Evolutionary conservation across 2,888 invertebrate species (phyloP).

Genomic region (Nomada ruficornis): DNA sequence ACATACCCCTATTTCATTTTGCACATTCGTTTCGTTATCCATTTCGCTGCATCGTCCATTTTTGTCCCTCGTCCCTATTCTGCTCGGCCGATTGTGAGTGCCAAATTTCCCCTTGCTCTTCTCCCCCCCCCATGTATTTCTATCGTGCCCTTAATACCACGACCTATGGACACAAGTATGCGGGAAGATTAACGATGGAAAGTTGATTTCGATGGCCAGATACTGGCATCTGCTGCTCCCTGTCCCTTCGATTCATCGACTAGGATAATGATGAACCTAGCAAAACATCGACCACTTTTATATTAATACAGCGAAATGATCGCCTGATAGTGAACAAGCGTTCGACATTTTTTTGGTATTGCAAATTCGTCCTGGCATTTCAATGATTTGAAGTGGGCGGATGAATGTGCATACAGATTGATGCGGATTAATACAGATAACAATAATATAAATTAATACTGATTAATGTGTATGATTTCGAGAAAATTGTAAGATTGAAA

Average conservation of each 20-base stretch:
- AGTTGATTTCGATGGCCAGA: slow-evolving; percentile 29
- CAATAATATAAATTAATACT: too few relatives aligned
- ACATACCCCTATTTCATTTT: not conserved
- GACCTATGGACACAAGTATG: slow-evolving; percentile 7
- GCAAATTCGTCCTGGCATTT: too few relatives aligned
- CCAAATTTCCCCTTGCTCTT: not conserved
- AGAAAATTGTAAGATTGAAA: too few relatives aligned
- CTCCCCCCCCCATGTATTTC: not conserved
- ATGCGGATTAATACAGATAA: too few relatives aligned
- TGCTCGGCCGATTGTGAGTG: not conserved
- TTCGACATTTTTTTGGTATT: too few relatives aligned
- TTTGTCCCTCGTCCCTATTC: not conserved
- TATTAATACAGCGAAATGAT: slow-evolving; percentile 1
- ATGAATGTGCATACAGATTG: too few relatives aligned
- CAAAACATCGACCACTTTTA: not conserved
- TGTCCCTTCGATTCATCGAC: not conserved
- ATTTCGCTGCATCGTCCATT: not conserved
- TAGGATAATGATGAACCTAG: slow-evolving; percentile 17
- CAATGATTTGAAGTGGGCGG: too few relatives aligned
- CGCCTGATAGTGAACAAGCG: too few relatives aligned
- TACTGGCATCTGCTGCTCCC: slow-evolving; percentile 19
- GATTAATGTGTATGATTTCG: too few relatives aligned
- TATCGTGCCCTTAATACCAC: not conserved
- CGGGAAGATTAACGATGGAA: slow-evolving; percentile 39
- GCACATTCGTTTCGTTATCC: not conserved